phyloP scores from a whole-genome alignment of 2,113 vertebrate species.

The Amphiprion percula region DNA sequence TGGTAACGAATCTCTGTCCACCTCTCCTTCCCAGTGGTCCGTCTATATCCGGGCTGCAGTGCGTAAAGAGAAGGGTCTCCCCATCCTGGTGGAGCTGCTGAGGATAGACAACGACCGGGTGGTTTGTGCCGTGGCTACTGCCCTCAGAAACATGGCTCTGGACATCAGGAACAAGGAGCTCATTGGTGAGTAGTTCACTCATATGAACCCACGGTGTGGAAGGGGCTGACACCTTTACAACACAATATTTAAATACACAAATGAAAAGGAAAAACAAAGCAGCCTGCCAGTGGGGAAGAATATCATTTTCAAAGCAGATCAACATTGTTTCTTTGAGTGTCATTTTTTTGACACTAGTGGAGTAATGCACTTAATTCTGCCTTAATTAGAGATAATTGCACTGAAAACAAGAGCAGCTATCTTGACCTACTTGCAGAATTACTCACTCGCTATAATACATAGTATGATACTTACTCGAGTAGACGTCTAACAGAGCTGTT shows the following conservation, averaged over 20 bases:
- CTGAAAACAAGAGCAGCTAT: conserved; percentile 17
- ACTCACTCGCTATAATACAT: conserved; percentile 2
- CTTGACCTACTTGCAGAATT: conserved; percentile 23
- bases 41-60: conserved; percentile 98
- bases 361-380: neutral
- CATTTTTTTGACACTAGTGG: conserved; percentile 2
- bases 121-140: conserved; percentile 98
- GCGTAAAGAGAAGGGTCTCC: conserved; percentile 97
- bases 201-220: neutral
- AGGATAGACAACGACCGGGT: conserved; percentile 99
- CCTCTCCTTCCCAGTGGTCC: conserved; percentile 88
- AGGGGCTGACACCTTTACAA: neutral
- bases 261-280: neutral
- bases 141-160: conserved; percentile 98
- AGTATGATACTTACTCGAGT: neutral
- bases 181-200: conserved; percentile 89
- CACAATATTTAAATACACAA: neutral
- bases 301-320: neutral
- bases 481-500: neutral
- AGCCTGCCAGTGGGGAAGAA: neutral
- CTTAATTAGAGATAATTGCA: conserved; percentile 14
- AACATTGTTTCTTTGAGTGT: conserved; percentile 2
- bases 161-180: conserved; percentile 99
- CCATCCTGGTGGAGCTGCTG: conserved; percentile 96
- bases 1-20: neutral